Conservation (phyloP, 1,140 invertebrate species). For the Thalassaphorura encarpata region DNA sequence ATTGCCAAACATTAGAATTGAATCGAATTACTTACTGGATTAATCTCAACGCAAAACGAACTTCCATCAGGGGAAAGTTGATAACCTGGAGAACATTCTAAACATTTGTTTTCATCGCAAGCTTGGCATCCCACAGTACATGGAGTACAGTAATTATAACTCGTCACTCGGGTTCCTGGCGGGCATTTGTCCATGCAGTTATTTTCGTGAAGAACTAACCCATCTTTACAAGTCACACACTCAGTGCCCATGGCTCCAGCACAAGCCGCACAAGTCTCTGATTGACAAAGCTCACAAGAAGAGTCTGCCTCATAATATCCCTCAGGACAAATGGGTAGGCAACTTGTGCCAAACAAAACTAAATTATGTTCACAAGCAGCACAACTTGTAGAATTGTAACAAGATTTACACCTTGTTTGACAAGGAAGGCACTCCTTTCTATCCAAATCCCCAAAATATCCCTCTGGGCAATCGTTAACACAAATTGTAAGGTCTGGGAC, state of each 20-base stretch:
- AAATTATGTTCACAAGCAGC: slow-evolving; percentile 72
- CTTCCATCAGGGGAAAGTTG: neutral
- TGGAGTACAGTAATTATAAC: slow-evolving; percentile 60
- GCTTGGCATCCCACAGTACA: slow-evolving; percentile 56
- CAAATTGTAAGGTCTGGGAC: slow-evolving; percentile 27
- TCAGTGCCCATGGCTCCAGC: slow-evolving; percentile 65
- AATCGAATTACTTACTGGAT: slow-evolving; percentile 14
- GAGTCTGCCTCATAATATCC: slow-evolving; percentile 61
- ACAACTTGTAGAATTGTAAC: slow-evolving; percentile 65
- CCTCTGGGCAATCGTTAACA: slow-evolving; percentile 70
- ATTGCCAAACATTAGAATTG: too few species aligned
- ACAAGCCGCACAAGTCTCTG: slow-evolving; percentile 48
- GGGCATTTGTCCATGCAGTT: slow-evolving; percentile 75
- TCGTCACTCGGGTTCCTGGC: slow-evolving; percentile 65
- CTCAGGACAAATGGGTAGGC: slow-evolving; percentile 65
- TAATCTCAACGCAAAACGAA: slow-evolving; percentile 9
- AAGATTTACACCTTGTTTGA: slow-evolving; percentile 66
- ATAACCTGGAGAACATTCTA: slow-evolving; percentile 10
- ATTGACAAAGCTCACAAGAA: slow-evolving; percentile 22
- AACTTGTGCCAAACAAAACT: slow-evolving; percentile 65
- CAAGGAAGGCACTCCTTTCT: slow-evolving; percentile 67
- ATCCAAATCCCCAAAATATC: slow-evolving; percentile 68
- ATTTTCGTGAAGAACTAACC: slow-evolving; percentile 64
- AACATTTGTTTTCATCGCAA: slow-evolving; percentile 39
- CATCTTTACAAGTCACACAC: slow-evolving; percentile 66